These are phyloP conservation scores for Erebia ligea DNA, from an alignment of 2,888 invertebrate species.

Conservation along the genomic window DNA sequence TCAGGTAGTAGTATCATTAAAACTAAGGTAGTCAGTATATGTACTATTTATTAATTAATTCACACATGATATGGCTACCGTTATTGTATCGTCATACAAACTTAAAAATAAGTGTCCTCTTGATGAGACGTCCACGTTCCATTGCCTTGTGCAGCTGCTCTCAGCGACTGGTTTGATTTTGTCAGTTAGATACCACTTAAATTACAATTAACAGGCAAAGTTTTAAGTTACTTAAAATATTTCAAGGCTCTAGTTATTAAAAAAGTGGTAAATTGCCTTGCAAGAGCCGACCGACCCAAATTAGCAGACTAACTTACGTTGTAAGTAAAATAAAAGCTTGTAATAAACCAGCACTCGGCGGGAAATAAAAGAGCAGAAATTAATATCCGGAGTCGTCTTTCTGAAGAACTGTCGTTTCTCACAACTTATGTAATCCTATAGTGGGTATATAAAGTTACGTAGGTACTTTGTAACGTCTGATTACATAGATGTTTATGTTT, in stretches of 20 bases:
- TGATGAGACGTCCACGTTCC: not conserved
- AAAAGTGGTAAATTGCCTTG: not conserved
- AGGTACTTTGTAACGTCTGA: constrained; percentile 2
- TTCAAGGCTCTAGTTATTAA: not conserved
- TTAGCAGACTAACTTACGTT: not conserved
- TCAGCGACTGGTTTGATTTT: no score
- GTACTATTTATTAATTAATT: not conserved
- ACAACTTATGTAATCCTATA: constrained; percentile 13
- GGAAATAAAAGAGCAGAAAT: constrained; percentile 15
- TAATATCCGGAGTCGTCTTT: constrained; percentile 15
- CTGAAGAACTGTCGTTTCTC: constrained; percentile 8
- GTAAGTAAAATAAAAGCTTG: constrained; percentile 11
- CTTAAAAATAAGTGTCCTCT: not conserved
- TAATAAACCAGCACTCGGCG: constrained; percentile 7
- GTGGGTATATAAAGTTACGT: constrained; percentile 6
- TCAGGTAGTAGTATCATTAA: not conserved
- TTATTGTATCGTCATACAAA: no score
- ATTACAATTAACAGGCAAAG: no score
- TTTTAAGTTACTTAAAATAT: not conserved
- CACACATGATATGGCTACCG: not conserved
- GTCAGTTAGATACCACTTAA: no score
- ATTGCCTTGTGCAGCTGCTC: no score
- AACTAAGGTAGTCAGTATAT: no score
- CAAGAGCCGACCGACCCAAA: not conserved
- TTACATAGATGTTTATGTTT: not conserved